Conservation (phyloP, 2,113 vertebrate genomes). For the Etheostoma spectabile region DNA sequence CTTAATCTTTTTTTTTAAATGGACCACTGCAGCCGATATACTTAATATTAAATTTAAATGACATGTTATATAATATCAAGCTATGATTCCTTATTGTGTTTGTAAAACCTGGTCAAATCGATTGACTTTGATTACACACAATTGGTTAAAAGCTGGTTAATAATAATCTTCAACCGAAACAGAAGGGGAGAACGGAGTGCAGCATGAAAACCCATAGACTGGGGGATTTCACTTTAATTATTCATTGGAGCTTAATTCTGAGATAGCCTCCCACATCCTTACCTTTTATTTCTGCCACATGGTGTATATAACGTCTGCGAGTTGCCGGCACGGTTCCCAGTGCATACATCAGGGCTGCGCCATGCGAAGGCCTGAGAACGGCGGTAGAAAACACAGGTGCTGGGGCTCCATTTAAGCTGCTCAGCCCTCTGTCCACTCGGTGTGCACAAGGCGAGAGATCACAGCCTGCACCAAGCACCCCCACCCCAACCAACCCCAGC, state of each 20-base stretch:
- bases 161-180: conserved; percentile 13
- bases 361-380: conserved; percentile 76
- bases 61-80: not conserved
- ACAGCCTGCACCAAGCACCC: conserved; percentile 68
- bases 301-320: conserved; percentile 12
- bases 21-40: not conserved
- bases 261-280: conserved; percentile 15
- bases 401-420: conserved; percentile 77
- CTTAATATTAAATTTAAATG: not conserved
- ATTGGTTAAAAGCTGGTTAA: not conserved
- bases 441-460: conserved; percentile 83
- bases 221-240: conserved; percentile 4
- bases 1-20: not conserved
- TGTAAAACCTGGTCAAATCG: not conserved
- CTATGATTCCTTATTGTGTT: not conserved
- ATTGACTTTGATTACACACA: not conserved
- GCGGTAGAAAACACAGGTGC: conserved; percentile 82
- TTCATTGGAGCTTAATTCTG: conserved; percentile 16
- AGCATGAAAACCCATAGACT: not conserved
- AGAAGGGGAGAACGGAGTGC: not conserved
- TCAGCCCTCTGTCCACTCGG: conserved; percentile 79
- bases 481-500: conserved; percentile 34
- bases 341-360: conserved; percentile 48
- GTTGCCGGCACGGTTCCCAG: conserved; percentile 8
- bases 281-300: conserved; percentile 15